Conservation (phyloP, 92 coral and sea anemone genomes). For the Parazoanthus swiftii region DNA sequence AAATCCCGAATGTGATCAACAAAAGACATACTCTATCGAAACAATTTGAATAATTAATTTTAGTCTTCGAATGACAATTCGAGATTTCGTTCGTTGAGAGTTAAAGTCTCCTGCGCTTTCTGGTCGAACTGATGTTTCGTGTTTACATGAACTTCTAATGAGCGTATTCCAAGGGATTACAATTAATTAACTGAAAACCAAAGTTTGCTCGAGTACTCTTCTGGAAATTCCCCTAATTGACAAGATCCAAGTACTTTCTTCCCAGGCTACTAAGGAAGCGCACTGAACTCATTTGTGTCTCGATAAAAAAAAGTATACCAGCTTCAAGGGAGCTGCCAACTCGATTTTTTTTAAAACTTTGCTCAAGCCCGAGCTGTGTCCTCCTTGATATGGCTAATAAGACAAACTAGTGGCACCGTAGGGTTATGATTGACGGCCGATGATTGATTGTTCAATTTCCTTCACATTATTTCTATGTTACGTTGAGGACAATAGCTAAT, state of each 20-base stretch:
- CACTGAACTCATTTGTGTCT: constrained; percentile 27
- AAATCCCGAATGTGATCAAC: constrained; percentile 28
- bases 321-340: not conserved
- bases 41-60: constrained; percentile 31
- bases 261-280: constrained; percentile 14
- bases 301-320: not conserved
- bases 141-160: constrained; percentile 36
- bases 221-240: constrained; percentile 47
- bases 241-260: constrained; percentile 1
- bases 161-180: constrained; percentile 41
- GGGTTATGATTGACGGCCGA: constrained; percentile 73
- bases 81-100: not conserved
- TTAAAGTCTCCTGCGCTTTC: not conserved
- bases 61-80: not conserved
- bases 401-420: constrained; percentile 51
- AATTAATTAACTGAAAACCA: constrained; percentile 43
- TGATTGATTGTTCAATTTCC: constrained; percentile 92
- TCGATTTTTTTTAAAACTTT: not conserved
- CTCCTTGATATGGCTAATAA: constrained; percentile 80
- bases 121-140: not conserved
- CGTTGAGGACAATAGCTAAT: constrained; percentile 86
- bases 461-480: constrained; percentile 78
- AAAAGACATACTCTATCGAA: constrained; percentile 17
- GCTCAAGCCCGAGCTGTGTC: constrained; percentile 33
- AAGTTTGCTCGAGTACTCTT: constrained; percentile 36